Conservation (phyloP, 2,113 vertebrate species). For the Antechinus stuartii region DNA sequence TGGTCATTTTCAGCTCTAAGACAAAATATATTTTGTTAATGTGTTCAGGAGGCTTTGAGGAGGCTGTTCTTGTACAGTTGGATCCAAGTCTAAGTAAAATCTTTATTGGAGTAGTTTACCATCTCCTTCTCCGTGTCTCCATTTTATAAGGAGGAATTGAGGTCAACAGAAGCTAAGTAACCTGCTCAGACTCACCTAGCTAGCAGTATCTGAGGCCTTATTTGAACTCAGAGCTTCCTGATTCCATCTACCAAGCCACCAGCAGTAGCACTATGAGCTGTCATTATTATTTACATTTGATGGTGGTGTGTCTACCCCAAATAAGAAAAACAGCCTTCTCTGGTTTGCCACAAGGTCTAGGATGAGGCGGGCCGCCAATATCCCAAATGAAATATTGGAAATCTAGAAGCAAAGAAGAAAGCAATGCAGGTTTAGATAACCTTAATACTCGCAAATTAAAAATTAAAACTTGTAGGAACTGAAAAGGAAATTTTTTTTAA, state of each 20-base stretch:
- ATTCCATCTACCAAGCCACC: neutral
- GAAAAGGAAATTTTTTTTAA: neutral
- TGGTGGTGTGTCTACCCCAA: neutral
- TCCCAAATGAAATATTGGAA: neutral
- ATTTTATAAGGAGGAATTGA: too few species aligned
- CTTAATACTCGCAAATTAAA: conserved; percentile 57
- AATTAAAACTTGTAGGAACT: neutral
- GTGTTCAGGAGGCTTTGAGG: too few species aligned
- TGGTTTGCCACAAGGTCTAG: neutral
- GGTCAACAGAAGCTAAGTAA: neutral
- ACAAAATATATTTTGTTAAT: too few species aligned
- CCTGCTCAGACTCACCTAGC: neutral
- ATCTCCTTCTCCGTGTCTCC: too few species aligned
- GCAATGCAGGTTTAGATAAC: conserved; percentile 34
- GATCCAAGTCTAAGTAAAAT: too few species aligned
- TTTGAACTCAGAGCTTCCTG: too few species aligned
- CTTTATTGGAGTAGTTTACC: too few species aligned
- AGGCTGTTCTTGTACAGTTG: too few species aligned
- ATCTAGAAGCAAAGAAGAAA: conserved; percentile 6
- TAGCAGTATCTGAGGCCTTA: neutral
- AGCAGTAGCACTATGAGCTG: too few species aligned
- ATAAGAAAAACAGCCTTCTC: conserved; percentile 37
- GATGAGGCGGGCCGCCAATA: neutral
- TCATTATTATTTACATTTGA: conserved; percentile 3
- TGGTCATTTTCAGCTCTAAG: too few species aligned